Evolutionary conservation across 1,140 invertebrate genomes (phyloP).

Genomic region (Macrobrachium nipponense): DNA sequence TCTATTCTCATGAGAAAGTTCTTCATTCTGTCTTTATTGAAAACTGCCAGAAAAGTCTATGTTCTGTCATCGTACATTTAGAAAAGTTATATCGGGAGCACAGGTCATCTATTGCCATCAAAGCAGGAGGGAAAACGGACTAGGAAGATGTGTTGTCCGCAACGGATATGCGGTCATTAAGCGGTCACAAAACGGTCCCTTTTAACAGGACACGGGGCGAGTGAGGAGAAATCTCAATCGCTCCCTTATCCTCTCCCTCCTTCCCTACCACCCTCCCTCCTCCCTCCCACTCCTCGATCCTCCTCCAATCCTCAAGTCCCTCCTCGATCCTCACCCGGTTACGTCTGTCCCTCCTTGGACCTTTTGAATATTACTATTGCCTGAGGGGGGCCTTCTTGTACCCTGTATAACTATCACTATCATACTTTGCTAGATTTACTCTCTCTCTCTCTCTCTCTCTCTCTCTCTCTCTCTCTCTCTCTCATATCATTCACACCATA

Average conservation of each 20-base stretch:
- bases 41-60: too few species aligned
- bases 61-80: too few species aligned
- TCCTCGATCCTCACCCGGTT: conserved; percentile 5
- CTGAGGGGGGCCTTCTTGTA: neutral
- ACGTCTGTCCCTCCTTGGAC: neutral
- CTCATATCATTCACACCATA: conserved; percentile 19
- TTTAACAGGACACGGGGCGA: neutral
- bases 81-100: too few species aligned
- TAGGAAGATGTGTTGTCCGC: too few species aligned
- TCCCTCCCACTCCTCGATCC: neutral
- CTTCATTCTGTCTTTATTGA: too few species aligned
- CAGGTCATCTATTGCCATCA: too few species aligned
- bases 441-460: conserved; percentile 22
- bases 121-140: too few species aligned
- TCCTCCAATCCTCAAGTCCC: neutral
- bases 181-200: neutral
- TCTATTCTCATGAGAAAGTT: too few species aligned
- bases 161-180: too few species aligned
- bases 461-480: conserved; percentile 30
- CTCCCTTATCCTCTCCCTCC: neutral
- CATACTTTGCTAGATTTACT: neutral
- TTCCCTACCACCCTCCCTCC: conserved; percentile 6
- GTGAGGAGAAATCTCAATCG: neutral
- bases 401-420: neutral
- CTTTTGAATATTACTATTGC: neutral